Conservation (phyloP, 2,797 vertebrate genomes). For the Sebastes hubbsi region DNA sequence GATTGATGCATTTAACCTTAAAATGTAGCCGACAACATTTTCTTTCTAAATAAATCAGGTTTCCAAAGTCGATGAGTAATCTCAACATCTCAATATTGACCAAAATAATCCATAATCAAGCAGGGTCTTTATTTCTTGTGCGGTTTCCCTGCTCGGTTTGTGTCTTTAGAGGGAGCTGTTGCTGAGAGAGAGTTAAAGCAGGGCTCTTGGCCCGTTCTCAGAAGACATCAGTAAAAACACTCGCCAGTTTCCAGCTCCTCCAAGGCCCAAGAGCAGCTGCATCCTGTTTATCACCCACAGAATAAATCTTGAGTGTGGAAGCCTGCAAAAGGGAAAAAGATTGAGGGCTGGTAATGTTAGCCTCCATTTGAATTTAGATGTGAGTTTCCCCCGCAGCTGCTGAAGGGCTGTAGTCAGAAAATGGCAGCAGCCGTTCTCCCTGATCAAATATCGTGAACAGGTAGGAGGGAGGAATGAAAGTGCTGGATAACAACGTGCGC, state of each 20-base stretch:
- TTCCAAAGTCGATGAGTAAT: too few relatives aligned
- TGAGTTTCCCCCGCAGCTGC: constrained; percentile 69
- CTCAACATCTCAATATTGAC: too few relatives aligned
- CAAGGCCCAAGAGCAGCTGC: constrained; percentile 82
- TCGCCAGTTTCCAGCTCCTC: constrained; percentile 70
- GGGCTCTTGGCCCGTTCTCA: constrained; percentile 51
- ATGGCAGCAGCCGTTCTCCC: constrained; percentile 69
- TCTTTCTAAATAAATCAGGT: too few relatives aligned
- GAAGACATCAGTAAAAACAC: constrained; percentile 68
- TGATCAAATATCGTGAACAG: constrained; percentile 64
- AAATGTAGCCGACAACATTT: too few relatives aligned
- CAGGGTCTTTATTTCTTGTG: background rate
- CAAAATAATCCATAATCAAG: too few relatives aligned
- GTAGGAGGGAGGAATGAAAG: constrained; percentile 48
- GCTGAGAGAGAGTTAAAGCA: constrained; percentile 59
- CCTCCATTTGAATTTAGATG: constrained; percentile 79
- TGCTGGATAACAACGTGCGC: constrained; percentile 51
- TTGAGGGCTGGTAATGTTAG: constrained; percentile 63
- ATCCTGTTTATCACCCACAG: constrained; percentile 83
- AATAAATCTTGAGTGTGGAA: constrained; percentile 79
- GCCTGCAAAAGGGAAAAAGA: constrained; percentile 59
- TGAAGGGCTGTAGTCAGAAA: constrained; percentile 73
- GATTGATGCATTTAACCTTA: too few relatives aligned
- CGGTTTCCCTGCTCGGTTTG: background rate
- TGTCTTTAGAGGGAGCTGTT: constrained; percentile 79